A percentile compares a stretch with the other conserved stretches of the same genome.
Evolutionary conservation across 2,113 vertebrate genomes (phyloP).

Genomic region (Planiliza haematocheilus): DNA sequence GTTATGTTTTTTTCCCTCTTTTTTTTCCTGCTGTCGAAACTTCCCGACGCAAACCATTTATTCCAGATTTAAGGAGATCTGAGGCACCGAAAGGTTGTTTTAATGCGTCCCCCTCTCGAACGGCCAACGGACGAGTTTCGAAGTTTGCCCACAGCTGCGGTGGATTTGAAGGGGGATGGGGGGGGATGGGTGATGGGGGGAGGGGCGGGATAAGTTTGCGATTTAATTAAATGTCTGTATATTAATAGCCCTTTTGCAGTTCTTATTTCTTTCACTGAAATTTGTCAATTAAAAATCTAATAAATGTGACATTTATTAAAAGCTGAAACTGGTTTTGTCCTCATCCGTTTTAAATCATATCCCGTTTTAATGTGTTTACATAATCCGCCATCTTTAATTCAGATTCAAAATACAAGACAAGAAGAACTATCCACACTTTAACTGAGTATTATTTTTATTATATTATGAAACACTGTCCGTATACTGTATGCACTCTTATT

Average conservation of each 20-base stretch:
- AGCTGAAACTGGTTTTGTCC: neutral
- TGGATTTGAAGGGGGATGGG: neutral
- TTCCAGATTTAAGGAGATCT: constrained; percentile 39
- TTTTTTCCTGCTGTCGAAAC: constrained; percentile 41
- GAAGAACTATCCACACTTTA: neutral
- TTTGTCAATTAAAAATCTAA: constrained; percentile 65
- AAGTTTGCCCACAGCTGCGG: constrained; percentile 53
- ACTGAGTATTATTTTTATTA: constrained; percentile 67
- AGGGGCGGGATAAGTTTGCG: constrained; percentile 17
- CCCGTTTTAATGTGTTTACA: too few relatives aligned
- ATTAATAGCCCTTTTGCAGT: constrained; percentile 63
- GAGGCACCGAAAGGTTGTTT: constrained; percentile 24
- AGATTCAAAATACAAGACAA: neutral
- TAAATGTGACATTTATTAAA: constrained; percentile 55
- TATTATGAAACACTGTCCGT: constrained; percentile 49
- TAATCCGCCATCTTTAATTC: too few relatives aligned
- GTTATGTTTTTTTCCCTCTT: constrained; percentile 10
- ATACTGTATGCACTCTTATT: constrained; percentile 36
- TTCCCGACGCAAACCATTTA: constrained; percentile 51
- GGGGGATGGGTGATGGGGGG: too few relatives aligned
- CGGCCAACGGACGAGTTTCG: too few relatives aligned
- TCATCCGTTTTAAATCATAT: too few relatives aligned
- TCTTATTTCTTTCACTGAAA: constrained; percentile 55
- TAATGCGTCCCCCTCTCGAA: neutral
- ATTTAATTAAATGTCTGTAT: constrained; percentile 61